Conservation (phyloP, 1,140 invertebrate species). For the Polyergus mexicanus region DNA sequence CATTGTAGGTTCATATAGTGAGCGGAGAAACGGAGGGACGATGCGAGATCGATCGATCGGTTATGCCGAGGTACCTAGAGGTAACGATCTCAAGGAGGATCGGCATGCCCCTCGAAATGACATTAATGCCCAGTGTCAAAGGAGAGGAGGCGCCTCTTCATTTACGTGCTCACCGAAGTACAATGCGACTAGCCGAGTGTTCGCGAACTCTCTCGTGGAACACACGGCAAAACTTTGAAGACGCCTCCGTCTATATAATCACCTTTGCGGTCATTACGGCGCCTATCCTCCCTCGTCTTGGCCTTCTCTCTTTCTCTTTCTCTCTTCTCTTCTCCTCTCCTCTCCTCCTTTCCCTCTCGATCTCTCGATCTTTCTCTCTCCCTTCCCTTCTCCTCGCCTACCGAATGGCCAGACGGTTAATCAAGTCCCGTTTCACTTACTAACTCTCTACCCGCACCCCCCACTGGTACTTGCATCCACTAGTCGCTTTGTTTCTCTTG, state of each 20-base stretch:
- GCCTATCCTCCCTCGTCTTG: conserved; percentile 28
- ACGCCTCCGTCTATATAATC: conserved; percentile 51
- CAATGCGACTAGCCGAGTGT: conserved; percentile 49
- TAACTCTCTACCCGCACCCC: not conserved
- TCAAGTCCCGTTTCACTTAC: conserved; percentile 71
- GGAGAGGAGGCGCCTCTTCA: conserved; percentile 33
- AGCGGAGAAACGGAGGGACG: not conserved
- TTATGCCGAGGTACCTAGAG: not conserved
- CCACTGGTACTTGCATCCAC: not conserved
- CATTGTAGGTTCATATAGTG: conserved; percentile 1
- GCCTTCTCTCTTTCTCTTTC: not conserved
- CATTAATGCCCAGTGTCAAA: conserved; percentile 70
- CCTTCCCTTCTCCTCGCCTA: not conserved
- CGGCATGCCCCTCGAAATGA: conserved; percentile 48
- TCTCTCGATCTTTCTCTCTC: not conserved
- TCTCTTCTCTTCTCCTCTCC: not conserved
- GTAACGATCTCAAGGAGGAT: conserved; percentile 35
- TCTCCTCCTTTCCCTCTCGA: not conserved
- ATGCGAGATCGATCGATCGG: conserved; percentile 27
- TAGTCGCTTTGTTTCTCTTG: conserved; percentile 5
- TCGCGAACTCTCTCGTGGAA: conserved; percentile 39
- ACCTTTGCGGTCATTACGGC: conserved; percentile 69
- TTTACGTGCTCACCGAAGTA: conserved; percentile 52
- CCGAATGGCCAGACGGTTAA: conserved; percentile 62
- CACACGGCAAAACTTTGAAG: conserved; percentile 59